Evolutionary conservation across 2,113 vertebrate genomes (phyloP).

Genomic region (Oreochromis spilurus): DNA sequence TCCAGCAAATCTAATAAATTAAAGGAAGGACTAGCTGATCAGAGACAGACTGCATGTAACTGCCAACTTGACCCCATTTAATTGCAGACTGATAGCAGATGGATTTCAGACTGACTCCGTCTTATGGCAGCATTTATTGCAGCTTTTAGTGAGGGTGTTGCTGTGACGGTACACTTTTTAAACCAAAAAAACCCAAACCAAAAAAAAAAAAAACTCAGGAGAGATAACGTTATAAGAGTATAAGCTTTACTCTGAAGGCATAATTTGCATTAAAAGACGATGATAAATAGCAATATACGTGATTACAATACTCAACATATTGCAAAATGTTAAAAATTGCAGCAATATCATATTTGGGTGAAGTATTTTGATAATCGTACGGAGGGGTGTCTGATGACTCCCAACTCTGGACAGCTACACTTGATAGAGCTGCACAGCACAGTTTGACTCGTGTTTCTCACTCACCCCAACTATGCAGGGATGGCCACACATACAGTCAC

Average conservation of each 20-base stretch:
- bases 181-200: background rate
- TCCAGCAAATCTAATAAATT: background rate
- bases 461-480: conserved; percentile 5
- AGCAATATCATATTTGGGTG: background rate
- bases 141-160: background rate
- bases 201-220: background rate
- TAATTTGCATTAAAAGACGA: background rate
- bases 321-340: background rate
- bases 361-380: background rate
- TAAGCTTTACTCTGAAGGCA: background rate
- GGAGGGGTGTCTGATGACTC: background rate
- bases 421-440: background rate
- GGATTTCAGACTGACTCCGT: background rate
- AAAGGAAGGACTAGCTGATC: background rate
- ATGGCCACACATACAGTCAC: background rate
- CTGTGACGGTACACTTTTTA: background rate
- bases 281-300: background rate
- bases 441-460: conserved; percentile 1
- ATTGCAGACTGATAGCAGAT: background rate
- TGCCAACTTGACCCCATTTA: background rate
- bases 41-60: background rate
- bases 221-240: background rate
- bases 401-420: background rate
- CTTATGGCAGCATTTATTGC: background rate
- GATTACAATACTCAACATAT: background rate